Percentiles rank a stretch among this genome's conserved stretches.
Evolutionary conservation across 2,113 vertebrate species (phyloP).

Genomic region (Psophia crepitans): DNA sequence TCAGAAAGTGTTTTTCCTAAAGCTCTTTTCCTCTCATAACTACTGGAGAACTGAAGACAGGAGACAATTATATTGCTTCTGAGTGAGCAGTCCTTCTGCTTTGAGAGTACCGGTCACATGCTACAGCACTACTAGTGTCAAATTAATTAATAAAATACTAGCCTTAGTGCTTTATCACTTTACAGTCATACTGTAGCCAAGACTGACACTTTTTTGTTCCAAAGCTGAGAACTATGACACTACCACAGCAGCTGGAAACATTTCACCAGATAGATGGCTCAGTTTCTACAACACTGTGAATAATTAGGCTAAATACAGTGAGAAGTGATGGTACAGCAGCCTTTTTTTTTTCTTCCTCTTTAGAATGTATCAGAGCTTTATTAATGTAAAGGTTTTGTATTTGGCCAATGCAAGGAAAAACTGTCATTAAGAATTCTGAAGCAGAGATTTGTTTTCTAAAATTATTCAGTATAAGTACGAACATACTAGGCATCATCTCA

Average conservation of each 20-base stretch:
- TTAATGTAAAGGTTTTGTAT: slow-evolving; percentile 70
- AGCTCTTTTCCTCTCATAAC: background rate
- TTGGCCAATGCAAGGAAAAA: slow-evolving; percentile 82
- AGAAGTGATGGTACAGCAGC: slow-evolving; percentile 1
- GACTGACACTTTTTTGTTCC: background rate
- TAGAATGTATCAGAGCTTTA: slow-evolving; percentile 8
- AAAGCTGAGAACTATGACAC: slow-evolving; percentile 3
- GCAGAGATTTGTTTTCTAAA: slow-evolving; percentile 66
- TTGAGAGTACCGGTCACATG: background rate
- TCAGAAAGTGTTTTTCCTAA: background rate
- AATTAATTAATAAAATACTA: background rate
- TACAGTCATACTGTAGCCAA: background rate
- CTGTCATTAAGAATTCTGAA: slow-evolving; percentile 60
- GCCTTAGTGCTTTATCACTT: background rate
- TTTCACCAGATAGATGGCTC: slow-evolving; percentile 7
- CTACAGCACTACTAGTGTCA: background rate
- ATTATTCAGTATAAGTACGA: slow-evolving; percentile 72
- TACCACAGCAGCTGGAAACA: slow-evolving; percentile 26
- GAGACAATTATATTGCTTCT: background rate
- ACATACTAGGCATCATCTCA: slow-evolving; percentile 69
- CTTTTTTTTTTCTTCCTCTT: background rate
- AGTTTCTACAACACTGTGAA: slow-evolving; percentile 36
- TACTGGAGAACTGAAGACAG: background rate
- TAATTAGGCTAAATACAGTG: background rate
- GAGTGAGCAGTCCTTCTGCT: background rate